Evolutionary conservation across 2,113 vertebrate species (phyloP).

Genomic region (Tragelaphus buxtoni): DNA sequence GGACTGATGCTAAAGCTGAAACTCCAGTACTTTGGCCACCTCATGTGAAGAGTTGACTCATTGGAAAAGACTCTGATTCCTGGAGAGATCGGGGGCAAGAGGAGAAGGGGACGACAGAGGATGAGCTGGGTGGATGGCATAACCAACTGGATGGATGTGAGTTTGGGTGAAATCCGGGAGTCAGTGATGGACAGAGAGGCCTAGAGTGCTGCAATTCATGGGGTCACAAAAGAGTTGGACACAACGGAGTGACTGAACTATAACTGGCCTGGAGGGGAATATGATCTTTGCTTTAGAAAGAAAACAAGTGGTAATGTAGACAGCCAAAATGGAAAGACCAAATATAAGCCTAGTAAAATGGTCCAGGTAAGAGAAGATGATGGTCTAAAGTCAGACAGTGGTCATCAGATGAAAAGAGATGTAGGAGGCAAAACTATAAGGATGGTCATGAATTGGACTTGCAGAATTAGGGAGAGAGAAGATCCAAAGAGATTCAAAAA

Average conservation of each 20-base stretch:
- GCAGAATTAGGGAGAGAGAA: background rate
- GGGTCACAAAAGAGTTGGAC: too few species aligned
- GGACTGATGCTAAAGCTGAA: too few species aligned
- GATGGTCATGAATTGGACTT: background rate
- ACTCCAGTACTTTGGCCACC: too few species aligned
- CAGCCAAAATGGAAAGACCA: background rate
- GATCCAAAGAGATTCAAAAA: background rate
- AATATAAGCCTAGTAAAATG: background rate
- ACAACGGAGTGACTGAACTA: too few species aligned
- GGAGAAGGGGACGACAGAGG: too few species aligned
- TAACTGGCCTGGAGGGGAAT: background rate
- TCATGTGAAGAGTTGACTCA: too few species aligned
- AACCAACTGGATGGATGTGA: accelerated
- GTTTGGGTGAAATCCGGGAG: too few species aligned
- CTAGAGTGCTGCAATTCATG: too few species aligned
- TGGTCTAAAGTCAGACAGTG: background rate
- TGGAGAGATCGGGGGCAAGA: too few species aligned
- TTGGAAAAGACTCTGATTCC: too few species aligned
- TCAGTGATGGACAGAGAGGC: too few species aligned
- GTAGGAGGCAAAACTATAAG: background rate
- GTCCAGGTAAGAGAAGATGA: background rate
- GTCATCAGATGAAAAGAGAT: background rate
- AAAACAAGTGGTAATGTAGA: background rate
- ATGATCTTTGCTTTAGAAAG: background rate
- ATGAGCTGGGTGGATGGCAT: too few species aligned